These are phyloP conservation scores for Archegozetes longisetosus DNA, from an alignment of 1,140 invertebrate genomes.

Conservation along the genomic window DNA sequence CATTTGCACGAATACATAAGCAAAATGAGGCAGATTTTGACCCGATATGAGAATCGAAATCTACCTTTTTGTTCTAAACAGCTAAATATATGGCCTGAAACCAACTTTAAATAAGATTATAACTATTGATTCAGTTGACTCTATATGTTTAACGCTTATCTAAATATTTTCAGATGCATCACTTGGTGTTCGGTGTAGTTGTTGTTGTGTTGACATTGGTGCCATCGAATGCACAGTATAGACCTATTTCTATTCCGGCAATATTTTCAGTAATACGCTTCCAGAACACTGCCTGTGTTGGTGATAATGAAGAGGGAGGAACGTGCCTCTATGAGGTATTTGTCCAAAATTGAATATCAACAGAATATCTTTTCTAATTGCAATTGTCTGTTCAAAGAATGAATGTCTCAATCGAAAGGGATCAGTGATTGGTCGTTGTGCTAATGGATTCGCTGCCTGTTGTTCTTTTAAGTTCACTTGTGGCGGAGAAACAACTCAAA, in stretches of 20 bases:
- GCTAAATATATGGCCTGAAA: no score
- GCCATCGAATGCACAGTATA: background rate
- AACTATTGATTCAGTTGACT: no score
- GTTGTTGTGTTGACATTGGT: background rate
- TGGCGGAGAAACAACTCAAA: constrained; percentile 52
- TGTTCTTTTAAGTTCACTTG: constrained; percentile 43
- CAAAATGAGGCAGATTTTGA: no score
- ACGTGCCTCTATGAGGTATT: constrained; percentile 37
- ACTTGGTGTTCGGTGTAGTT: background rate
- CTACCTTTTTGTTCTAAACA: no score
- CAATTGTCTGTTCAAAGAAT: background rate
- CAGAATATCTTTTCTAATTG: constrained; percentile 16
- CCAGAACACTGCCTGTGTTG: constrained; percentile 21
- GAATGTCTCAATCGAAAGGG: constrained; percentile 46
- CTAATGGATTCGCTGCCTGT: constrained; percentile 61
- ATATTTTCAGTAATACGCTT: constrained; percentile 22
- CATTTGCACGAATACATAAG: no score
- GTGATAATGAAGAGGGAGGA: constrained; percentile 19
- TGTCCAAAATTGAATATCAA: constrained; percentile 25
- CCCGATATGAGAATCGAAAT: no score
- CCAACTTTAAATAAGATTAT: no score
- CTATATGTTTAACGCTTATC: background rate
- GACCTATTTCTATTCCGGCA: constrained; percentile 13
- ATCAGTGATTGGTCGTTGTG: constrained; percentile 44
- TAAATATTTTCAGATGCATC: background rate